Evolutionary conservation across 2,113 vertebrate species (phyloP).

Genomic region (Toxostoma redivivum): DNA sequence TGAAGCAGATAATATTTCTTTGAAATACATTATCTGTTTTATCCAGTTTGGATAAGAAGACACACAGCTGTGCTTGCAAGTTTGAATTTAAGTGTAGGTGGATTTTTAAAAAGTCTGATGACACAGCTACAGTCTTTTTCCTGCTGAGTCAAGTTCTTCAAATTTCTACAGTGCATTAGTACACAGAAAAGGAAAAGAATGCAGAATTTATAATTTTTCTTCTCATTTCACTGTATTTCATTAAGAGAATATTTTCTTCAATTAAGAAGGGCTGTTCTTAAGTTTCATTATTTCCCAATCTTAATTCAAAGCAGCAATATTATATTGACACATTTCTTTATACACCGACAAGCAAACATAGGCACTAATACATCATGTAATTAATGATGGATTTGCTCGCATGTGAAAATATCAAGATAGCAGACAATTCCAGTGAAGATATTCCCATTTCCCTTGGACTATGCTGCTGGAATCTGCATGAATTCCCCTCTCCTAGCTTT

Average conservation of each 20-base stretch:
- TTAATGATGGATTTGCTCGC: accelerated
- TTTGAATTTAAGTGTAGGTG: background rate
- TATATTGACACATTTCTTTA: background rate
- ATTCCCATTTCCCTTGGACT: background rate
- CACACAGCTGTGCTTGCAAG: background rate
- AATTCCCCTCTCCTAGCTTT: accelerated
- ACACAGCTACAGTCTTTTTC: background rate
- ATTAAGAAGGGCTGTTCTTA: background rate
- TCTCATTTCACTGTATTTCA: background rate
- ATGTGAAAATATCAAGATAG: background rate
- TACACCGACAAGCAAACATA: background rate
- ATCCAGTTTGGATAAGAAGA: background rate
- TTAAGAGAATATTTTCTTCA: background rate
- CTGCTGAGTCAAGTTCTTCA: background rate
- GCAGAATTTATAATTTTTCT: background rate
- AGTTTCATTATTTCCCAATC: background rate
- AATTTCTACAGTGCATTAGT: background rate
- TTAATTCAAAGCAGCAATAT: background rate
- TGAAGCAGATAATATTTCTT: background rate
- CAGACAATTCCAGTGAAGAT: background rate
- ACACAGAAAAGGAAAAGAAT: background rate
- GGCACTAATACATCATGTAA: background rate
- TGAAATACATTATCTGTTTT: background rate
- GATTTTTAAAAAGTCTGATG: background rate
- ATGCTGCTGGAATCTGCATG: background rate